Evolutionary conservation across 1,140 invertebrate species (phyloP).

Genomic region (Schlechtendalia chinensis): DNA sequence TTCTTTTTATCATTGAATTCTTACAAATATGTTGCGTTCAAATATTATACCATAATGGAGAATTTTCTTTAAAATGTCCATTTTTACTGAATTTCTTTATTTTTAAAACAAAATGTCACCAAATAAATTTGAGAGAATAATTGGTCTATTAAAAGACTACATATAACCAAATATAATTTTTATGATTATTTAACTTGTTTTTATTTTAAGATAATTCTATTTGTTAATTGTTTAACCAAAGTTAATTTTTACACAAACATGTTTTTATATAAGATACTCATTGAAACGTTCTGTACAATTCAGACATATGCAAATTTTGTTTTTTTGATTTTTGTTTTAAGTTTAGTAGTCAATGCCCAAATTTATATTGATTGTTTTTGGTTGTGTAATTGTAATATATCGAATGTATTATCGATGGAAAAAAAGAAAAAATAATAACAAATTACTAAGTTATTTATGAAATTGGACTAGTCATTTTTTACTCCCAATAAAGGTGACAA

Average conservation of each 20-base stretch:
- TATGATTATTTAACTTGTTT: constrained; percentile 2
- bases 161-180: neutral
- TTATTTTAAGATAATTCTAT: constrained; percentile 2
- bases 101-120: neutral
- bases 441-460: neutral
- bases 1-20: neutral
- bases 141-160: neutral
- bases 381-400: neutral
- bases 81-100: neutral
- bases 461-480: constrained; percentile 29
- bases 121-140: neutral
- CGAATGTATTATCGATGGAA: neutral
- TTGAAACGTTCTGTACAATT: constrained; percentile 2
- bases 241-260: constrained; percentile 29
- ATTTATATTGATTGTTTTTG: neutral
- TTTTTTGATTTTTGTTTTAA: constrained; percentile 30
- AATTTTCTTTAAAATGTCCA: neutral
- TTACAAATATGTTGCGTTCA: neutral
- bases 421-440: neutral
- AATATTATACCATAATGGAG: neutral
- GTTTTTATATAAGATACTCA: constrained; percentile 21
- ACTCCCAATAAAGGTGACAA: neutral
- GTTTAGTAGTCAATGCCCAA: constrained; percentile 17
- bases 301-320: neutral
- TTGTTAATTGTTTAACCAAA: constrained; percentile 26